These are phyloP conservation scores for Uria lomvia DNA, from an alignment of 2,113 vertebrate species.

Conservation along the genomic window DNA sequence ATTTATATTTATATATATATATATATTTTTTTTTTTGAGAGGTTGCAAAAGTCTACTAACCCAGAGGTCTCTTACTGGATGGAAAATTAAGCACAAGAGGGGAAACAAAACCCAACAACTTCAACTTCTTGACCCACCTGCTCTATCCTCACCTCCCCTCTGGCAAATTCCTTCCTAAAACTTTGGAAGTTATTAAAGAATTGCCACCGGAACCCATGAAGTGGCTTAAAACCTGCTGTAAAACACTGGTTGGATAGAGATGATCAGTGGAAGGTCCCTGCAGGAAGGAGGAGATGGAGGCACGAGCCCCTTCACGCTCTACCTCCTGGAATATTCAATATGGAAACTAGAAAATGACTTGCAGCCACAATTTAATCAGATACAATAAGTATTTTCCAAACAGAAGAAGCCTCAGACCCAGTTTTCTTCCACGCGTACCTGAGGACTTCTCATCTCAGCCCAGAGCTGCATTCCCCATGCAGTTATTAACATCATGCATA, in stretches of 20 bases:
- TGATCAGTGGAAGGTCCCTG: no score
- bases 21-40: no score
- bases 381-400: background rate
- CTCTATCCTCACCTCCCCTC: background rate
- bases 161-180: background rate
- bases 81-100: background rate
- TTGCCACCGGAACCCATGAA: no score
- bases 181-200: background rate
- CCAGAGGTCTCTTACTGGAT: background rate
- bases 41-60: background rate
- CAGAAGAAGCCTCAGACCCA: background rate
- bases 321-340: background rate
- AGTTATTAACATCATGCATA: background rate
- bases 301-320: background rate
- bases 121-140: background rate
- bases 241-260: background rate
- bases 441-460: background rate
- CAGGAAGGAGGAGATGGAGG: background rate
- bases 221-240: background rate
- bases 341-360: background rate
- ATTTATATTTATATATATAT: no score
- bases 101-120: background rate
- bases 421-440: background rate
- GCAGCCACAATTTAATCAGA: no score
- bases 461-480: rapidly evolving